These are phyloP conservation scores for Typhlichthys eigenmanni DNA, from an alignment of 2,797 vertebrate genomes.

Conservation along the genomic window DNA sequence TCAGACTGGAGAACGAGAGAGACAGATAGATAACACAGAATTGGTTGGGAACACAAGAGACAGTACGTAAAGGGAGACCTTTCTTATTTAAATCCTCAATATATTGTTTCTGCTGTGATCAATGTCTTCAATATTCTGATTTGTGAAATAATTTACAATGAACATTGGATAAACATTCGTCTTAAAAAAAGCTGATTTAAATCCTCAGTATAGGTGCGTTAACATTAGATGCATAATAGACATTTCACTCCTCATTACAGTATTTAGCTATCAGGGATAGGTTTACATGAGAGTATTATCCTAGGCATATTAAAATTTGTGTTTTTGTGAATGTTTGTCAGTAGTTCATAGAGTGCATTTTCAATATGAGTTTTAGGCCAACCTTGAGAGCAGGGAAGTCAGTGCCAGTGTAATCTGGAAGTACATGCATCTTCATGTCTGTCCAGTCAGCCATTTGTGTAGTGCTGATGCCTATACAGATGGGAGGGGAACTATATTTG, in stretches of 20 bases:
- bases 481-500: neutral
- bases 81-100: neutral
- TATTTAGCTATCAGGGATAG: too few relatives aligned
- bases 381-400: conserved; percentile 48
- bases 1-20: conserved; percentile 24
- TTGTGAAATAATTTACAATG: neutral
- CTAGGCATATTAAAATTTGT: neutral
- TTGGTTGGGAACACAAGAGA: too few relatives aligned
- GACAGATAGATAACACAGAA: neutral
- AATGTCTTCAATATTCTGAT: too few relatives aligned
- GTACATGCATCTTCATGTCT: conserved; percentile 6
- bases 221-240: too few relatives aligned
- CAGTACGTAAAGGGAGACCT: neutral
- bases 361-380: conserved; percentile 1
- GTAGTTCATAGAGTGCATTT: neutral
- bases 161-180: neutral
- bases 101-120: too few relatives aligned
- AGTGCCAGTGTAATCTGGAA: neutral
- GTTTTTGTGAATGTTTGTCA: neutral
- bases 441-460: conserved; percentile 21
- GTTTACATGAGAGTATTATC: too few relatives aligned
- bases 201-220: too few relatives aligned
- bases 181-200: neutral
- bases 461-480: neutral
- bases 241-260: too few relatives aligned